Conservation (phyloP, 2,888 invertebrate genomes). For the Apotomis betuletana region DNA sequence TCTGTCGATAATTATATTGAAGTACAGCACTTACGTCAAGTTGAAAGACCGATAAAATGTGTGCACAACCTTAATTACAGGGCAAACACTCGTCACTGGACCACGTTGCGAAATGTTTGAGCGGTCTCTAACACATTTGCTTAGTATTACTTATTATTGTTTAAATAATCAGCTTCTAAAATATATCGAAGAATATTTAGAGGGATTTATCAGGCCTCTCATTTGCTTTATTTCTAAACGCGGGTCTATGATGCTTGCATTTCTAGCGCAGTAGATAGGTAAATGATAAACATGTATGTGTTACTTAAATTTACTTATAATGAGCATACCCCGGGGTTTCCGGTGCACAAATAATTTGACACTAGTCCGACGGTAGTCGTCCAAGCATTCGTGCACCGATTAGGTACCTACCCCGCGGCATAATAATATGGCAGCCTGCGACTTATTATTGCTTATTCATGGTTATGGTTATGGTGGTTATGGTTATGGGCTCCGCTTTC, state of each 20-base stretch:
- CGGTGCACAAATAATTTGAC: too few species aligned
- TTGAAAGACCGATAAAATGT: constrained; percentile 75
- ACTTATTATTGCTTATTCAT: too few species aligned
- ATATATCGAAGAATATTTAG: neutral
- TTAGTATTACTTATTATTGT: constrained; percentile 13
- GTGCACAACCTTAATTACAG: constrained; percentile 75
- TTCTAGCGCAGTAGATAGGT: too few species aligned
- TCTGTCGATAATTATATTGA: constrained; percentile 39
- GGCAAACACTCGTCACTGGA: constrained; percentile 63
- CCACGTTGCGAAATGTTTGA: constrained; percentile 72
- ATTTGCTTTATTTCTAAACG: neutral
- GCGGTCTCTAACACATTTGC: constrained; percentile 34
- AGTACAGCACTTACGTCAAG: constrained; percentile 57
- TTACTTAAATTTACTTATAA: too few species aligned
- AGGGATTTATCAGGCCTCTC: neutral
- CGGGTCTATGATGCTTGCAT: neutral
- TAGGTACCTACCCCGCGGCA: too few species aligned
- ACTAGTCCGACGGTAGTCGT: too few species aligned
- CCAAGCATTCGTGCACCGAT: too few species aligned
- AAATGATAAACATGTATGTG: too few species aligned
- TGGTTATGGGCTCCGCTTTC: too few species aligned
- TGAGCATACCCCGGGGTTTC: too few species aligned
- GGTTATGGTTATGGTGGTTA: too few species aligned
- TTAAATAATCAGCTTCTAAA: neutral
- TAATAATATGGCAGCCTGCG: too few species aligned